Evolutionary conservation across 1,140 invertebrate genomes (phyloP).

Genomic region (Tetramorium parvispinum): DNA sequence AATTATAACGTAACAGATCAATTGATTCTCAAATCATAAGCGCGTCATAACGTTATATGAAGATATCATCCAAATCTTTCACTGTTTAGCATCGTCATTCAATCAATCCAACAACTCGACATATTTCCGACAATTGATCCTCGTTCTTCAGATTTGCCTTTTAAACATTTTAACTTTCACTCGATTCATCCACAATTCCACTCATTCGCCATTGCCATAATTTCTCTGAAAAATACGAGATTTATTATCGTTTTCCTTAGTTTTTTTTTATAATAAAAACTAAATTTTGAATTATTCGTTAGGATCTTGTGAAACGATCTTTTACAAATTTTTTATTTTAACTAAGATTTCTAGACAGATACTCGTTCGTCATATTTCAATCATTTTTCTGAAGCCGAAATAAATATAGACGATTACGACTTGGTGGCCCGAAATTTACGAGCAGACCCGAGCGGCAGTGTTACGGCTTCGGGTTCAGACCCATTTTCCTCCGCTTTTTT

Average conservation of each 20-base stretch:
- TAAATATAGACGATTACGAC: constrained; percentile 78
- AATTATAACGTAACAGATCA: constrained; percentile 69
- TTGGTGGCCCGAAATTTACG: constrained; percentile 80
- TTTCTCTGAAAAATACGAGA: background rate
- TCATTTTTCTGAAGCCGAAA: constrained; percentile 70
- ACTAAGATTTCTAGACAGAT: background rate
- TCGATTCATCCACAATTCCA: background rate
- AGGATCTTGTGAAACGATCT: background rate
- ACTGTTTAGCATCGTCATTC: background rate
- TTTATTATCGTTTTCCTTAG: background rate
- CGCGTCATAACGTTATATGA: background rate
- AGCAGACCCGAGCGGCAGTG: constrained; percentile 69
- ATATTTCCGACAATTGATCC: background rate
- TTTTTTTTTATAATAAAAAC: background rate
- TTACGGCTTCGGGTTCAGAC: constrained; percentile 69
- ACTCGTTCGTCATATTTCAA: constrained; percentile 58
- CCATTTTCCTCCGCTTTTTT: constrained; percentile 77
- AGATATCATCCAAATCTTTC: background rate
- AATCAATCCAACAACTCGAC: background rate
- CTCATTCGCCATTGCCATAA: background rate
- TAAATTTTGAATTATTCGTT: background rate
- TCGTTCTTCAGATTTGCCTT: background rate
- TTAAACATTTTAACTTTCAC: background rate
- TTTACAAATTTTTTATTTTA: background rate
- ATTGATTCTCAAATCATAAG: constrained; percentile 64